A percentile compares a stretch with the other conserved stretches of the same genome.
phyloP scores from a whole-genome alignment of 92 coral and sea anemone species.

The Phenganax marumi region DNA sequence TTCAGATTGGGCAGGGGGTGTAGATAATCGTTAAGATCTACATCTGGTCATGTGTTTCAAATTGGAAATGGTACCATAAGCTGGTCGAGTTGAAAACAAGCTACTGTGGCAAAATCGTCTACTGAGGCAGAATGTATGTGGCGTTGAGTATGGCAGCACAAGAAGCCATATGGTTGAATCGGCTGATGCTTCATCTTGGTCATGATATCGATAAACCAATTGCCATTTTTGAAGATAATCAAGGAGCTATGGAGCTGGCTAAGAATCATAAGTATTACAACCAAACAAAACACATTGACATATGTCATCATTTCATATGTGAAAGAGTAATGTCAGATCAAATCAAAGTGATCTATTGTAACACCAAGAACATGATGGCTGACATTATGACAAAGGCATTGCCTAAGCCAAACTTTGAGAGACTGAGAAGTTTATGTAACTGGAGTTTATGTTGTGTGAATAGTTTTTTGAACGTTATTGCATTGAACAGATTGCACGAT shows the following conservation, averaged over 20 bases:
- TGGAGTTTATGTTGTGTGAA: constrained; percentile 15
- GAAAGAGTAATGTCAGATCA: constrained; percentile 48
- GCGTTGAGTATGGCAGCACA: constrained; percentile 50
- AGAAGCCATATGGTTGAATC: constrained; percentile 47
- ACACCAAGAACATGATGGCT: constrained; percentile 57
- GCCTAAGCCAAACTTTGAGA: constrained; percentile 6
- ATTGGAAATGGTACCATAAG: constrained; percentile 38
- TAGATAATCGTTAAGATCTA: constrained; percentile 41
- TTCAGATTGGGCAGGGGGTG: constrained; percentile 58
- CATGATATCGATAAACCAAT: constrained; percentile 17
- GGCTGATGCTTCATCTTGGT: constrained; percentile 46
- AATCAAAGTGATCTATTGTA: constrained; percentile 52
- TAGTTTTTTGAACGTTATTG: too few species aligned
- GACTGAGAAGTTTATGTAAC: too few species aligned
- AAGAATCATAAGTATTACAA: constrained; percentile 56
- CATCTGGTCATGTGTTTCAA: constrained; percentile 17
- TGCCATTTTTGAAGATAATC: constrained; percentile 58
- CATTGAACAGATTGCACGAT: too few species aligned
- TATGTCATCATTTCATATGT: constrained; percentile 58
- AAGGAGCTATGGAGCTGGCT: constrained; percentile 59
- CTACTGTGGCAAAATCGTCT: constrained; percentile 57
- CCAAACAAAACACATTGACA: constrained; percentile 66
- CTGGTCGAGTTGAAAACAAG: constrained; percentile 53
- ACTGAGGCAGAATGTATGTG: constrained; percentile 64
- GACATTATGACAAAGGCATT: constrained; percentile 61